phyloP scores from a whole-genome alignment of 2,888 invertebrate species.

The Tiphia femorata region DNA sequence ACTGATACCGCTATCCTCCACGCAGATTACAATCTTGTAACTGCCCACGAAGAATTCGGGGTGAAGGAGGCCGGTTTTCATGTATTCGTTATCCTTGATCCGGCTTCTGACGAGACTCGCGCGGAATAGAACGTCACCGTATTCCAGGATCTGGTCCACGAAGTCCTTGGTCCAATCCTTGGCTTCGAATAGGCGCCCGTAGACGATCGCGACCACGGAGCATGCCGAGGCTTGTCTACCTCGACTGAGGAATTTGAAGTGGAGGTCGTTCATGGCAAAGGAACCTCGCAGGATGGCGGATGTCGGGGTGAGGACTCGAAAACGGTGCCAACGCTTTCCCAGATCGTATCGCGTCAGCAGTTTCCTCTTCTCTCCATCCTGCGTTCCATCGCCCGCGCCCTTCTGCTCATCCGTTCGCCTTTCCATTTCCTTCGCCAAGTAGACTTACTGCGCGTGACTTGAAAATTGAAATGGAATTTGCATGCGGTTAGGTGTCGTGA shows the following conservation, averaged over 20 bases:
- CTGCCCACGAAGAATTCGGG: slow-evolving; percentile 59
- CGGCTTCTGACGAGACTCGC: slow-evolving; percentile 43
- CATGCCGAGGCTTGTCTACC: slow-evolving; percentile 54
- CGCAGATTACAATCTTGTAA: slow-evolving; percentile 53
- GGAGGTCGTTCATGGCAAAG: slow-evolving; percentile 47
- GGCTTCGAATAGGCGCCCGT: slow-evolving; percentile 51
- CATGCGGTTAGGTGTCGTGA: background rate
- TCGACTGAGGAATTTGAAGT: slow-evolving; percentile 55
- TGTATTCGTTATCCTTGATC: slow-evolving; percentile 42
- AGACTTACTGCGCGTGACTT: background rate
- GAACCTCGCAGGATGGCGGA: slow-evolving; percentile 53
- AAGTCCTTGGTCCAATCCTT: slow-evolving; percentile 50
- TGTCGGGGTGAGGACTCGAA: slow-evolving; percentile 41
- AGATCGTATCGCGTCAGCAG: background rate
- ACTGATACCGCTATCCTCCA: slow-evolving; percentile 46
- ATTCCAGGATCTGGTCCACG: slow-evolving; percentile 51
- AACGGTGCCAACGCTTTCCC: slow-evolving; percentile 50
- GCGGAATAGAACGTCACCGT: slow-evolving; percentile 57
- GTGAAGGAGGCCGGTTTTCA: slow-evolving; percentile 46
- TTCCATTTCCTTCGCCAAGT: slow-evolving; percentile 1
- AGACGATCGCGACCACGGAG: slow-evolving; percentile 52
- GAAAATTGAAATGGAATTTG: background rate
- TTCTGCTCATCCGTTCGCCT: background rate
- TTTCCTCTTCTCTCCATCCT: background rate
- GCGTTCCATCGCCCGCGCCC: slow-evolving; percentile 26